Conservation (phyloP, 2,888 invertebrate species). For the Leptarthrus brevirostris region DNA sequence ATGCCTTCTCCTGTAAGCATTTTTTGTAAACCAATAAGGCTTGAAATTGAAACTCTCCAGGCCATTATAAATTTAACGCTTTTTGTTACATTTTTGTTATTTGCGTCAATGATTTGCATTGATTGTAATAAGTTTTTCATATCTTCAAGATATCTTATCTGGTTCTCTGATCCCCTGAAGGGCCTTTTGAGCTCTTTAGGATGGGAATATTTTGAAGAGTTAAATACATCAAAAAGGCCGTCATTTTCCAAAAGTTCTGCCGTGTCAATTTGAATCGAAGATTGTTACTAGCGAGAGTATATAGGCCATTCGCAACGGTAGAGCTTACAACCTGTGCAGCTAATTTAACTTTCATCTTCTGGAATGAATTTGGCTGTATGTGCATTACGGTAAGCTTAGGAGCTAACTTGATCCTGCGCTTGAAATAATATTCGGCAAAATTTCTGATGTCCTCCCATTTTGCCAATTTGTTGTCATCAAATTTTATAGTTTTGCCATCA, state of each 20-base stretch:
- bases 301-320: neutral
- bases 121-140: neutral
- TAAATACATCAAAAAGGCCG: neutral
- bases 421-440: neutral
- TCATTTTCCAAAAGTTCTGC: neutral
- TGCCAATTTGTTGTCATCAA: neutral
- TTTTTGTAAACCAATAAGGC: no score
- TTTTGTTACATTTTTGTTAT: no score
- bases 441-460: neutral
- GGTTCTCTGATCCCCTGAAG: neutral
- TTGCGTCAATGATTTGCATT: no score
- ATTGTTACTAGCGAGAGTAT: neutral
- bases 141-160: neutral
- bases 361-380: neutral
- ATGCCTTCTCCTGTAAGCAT: no score
- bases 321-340: neutral
- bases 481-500: neutral
- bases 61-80: no score
- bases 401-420: neutral
- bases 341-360: neutral
- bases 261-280: neutral
- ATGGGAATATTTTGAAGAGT: neutral
- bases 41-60: no score
- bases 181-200: neutral
- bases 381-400: neutral